Evolutionary conservation across 2,888 invertebrate genomes (phyloP), one percentile per base, ranked within the genome.

Genomic region (Orthonychiurus folsomi): DNA sequence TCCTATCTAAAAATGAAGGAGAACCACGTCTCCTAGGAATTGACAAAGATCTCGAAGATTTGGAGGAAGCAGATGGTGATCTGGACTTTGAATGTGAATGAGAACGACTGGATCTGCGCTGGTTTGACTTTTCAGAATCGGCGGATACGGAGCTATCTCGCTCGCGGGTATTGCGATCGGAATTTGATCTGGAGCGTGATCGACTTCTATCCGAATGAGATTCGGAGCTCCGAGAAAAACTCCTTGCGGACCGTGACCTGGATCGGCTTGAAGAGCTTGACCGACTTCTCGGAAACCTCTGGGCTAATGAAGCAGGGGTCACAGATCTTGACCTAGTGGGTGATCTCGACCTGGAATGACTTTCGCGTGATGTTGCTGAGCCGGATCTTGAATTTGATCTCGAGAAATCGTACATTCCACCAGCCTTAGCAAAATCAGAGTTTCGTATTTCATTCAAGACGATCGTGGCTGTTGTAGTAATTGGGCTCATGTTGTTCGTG

Each of bases 1-100:
- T 83, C 73, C 93, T 83, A 79, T 94, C 94, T 66, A 94, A 81
- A 79, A 94, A 94, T 78, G 92, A 92, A 23, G 95, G 95, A 63
- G 94, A 94, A 53, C 94, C 94, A 73, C 89, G 87, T 66, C 94
- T 84, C 63, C 94, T 82, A 59, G 94, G 92, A 77, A 94, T 94
- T 64, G 93, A 93, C n/a, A 87, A 88, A 65, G 90, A 89, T 66
- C 88, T 82, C 63, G 86, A 86, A 1, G 68, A 64, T 3, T 57
- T 60, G 12, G 65, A 64, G n/a, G 66, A 61, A 24, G 52, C 53
- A 26, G 67, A 67, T 23, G 61, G 52, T 20, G 69, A 68, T 56
- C 63, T 66, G 54, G 68, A 67, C 27, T 65, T 67, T 18, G 69
- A 69, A 54, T 67, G 57, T n/a, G 66, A 65, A 2, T 56, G 61